Conservation (phyloP, 1,140 invertebrate species). For the Chlorops oryzae region DNA sequence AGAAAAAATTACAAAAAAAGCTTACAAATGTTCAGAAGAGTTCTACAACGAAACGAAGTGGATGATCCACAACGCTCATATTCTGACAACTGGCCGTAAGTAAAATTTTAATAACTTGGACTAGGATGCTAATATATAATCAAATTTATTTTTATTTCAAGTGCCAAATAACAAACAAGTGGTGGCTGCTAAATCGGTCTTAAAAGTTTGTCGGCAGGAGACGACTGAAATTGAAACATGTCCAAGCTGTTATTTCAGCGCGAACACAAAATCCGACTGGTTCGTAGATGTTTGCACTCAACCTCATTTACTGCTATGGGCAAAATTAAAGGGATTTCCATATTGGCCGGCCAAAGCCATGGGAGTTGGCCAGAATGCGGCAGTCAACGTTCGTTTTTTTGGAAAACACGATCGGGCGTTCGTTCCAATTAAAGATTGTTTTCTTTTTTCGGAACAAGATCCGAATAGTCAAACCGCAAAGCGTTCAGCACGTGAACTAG, state of each 20-base stretch:
- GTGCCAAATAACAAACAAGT: slow-evolving; percentile 63
- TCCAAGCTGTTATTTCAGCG: slow-evolving; percentile 82
- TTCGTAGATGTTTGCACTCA: slow-evolving; percentile 84
- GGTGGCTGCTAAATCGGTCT: slow-evolving; percentile 68
- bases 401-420: slow-evolving; percentile 89
- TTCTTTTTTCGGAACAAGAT: slow-evolving; percentile 68
- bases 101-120: slow-evolving; percentile 53
- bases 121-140: slow-evolving; percentile 67
- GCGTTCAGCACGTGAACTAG: slow-evolving; percentile 51
- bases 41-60: slow-evolving; percentile 85
- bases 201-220: slow-evolving; percentile 79
- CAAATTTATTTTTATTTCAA: too few species aligned
- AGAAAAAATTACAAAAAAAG: slow-evolving; percentile 67
- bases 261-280: slow-evolving; percentile 74
- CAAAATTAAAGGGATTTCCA: slow-evolving; percentile 89
- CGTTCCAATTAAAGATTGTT: slow-evolving; percentile 79
- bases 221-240: slow-evolving; percentile 90
- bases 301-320: slow-evolving; percentile 86
- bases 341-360: slow-evolving; percentile 93
- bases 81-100: slow-evolving; percentile 77
- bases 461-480: slow-evolving; percentile 50
- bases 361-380: slow-evolving; percentile 61
- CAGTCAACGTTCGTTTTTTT: slow-evolving; percentile 88
- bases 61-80: slow-evolving; percentile 86
- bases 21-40: slow-evolving; percentile 84